Conservation (phyloP, 2,888 invertebrate genomes). For the Heliconius charithonia region DNA sequence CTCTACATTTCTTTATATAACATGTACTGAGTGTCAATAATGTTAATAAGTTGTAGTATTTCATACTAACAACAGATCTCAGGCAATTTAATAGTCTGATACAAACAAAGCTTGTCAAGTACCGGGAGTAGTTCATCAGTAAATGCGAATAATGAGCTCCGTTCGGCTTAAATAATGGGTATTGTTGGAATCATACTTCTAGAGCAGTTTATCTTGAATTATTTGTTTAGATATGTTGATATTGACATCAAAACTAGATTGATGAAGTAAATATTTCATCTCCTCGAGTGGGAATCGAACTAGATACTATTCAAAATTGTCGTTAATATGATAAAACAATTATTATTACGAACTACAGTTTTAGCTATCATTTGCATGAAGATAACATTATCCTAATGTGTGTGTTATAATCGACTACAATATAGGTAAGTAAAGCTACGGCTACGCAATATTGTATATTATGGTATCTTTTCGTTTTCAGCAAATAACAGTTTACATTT, state of each 20-base stretch:
- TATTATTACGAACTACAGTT: background rate
- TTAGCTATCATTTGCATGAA: background rate
- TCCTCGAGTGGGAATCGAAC: too few relatives aligned
- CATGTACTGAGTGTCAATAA: background rate
- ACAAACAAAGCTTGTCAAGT: conserved; percentile 25
- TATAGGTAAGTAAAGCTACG: too few relatives aligned
- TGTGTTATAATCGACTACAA: background rate
- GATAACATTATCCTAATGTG: conserved; percentile 10
- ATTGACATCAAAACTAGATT: background rate
- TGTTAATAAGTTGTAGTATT: background rate
- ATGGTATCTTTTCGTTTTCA: background rate
- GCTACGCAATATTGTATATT: too few relatives aligned
- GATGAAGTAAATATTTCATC: too few relatives aligned
- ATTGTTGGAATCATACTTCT: background rate
- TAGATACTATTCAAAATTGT: conserved; percentile 1
- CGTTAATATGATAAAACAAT: conserved; percentile 15
- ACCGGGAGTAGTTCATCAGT: conserved; percentile 15
- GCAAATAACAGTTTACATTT: background rate
- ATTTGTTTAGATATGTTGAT: background rate
- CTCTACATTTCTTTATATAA: background rate
- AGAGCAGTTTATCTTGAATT: background rate
- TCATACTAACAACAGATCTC: background rate
- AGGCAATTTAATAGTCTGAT: conserved; percentile 1
- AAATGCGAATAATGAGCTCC: conserved; percentile 11
- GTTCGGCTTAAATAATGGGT: background rate